phyloP scores from a whole-genome alignment of 2,113 vertebrate species.

The Strix uralensis region DNA sequence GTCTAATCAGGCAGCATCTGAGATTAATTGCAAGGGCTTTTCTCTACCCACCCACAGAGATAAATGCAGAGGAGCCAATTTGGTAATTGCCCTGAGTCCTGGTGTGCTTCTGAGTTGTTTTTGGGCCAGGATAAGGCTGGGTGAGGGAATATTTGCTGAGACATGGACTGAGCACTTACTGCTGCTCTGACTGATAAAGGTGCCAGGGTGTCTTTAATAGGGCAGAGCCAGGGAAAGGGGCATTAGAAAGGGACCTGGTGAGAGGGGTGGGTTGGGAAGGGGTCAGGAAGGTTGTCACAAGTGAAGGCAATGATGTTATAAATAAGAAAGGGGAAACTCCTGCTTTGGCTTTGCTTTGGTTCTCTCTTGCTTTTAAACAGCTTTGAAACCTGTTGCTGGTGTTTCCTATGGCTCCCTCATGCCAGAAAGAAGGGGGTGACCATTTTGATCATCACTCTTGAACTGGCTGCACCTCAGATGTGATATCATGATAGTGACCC shows the following conservation, averaged over 20 bases:
- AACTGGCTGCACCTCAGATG: neutral
- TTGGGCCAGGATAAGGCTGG: neutral
- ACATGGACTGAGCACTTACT: neutral
- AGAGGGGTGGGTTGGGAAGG: neutral
- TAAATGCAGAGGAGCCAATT: constrained; percentile 39
- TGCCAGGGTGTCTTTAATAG: neutral
- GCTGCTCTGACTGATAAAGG: neutral
- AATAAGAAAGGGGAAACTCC: neutral
- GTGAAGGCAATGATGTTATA: neutral
- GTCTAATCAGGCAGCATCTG: constrained; percentile 23
- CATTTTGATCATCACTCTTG: neutral
- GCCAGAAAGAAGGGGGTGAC: neutral
- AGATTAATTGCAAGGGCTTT: constrained; percentile 49
- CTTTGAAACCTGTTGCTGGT: neutral
- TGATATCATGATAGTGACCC: neutral
- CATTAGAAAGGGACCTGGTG: neutral
- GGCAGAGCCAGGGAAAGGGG: neutral
- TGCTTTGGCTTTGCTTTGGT: neutral
- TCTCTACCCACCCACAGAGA: constrained; percentile 43
- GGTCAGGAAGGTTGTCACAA: neutral
- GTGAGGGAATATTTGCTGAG: neutral
- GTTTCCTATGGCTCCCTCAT: neutral
- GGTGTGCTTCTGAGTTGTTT: constrained; percentile 15
- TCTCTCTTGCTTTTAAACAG: neutral
- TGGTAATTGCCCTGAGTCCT: constrained; percentile 5